A percentile compares a stretch with the other conserved stretches of the same genome.
phyloP scores from a whole-genome alignment of 2,113 vertebrate genomes.

The Lipophrys pholis region DNA sequence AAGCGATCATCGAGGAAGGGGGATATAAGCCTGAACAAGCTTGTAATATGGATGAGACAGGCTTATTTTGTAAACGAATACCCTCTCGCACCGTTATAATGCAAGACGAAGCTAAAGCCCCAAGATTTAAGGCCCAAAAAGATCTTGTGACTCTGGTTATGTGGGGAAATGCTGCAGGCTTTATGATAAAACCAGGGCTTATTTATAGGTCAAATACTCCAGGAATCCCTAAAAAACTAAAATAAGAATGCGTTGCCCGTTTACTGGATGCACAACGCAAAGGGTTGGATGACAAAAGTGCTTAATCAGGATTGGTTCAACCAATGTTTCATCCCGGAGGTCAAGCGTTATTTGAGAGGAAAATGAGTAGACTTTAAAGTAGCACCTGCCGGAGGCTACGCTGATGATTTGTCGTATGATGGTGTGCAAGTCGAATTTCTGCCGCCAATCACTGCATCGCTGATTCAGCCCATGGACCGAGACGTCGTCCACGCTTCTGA shows the following conservation, averaged over 20 bases:
- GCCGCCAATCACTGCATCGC: background rate
- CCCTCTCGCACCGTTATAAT: background rate
- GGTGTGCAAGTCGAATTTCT: constrained; percentile 10
- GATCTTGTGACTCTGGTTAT: background rate
- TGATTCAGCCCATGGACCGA: constrained; percentile 24
- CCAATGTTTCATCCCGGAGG: constrained; percentile 2
- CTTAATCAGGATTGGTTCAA: constrained; percentile 5
- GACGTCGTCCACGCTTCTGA: constrained; percentile 6
- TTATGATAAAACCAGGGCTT: constrained; percentile 19
- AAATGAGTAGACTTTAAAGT: constrained; percentile 2
- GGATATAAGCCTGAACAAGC: constrained; percentile 3
- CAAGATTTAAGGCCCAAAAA: background rate
- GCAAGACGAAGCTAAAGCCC: background rate
- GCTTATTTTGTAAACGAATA: constrained; percentile 8
- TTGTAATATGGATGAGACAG: constrained; percentile 11
- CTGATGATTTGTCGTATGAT: constrained; percentile 12
- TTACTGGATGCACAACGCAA: constrained; percentile 23
- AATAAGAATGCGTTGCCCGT: background rate
- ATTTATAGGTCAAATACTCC: constrained; percentile 15
- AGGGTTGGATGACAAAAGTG: constrained; percentile 13
- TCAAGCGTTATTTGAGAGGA: constrained; percentile 2
- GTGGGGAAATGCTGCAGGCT: constrained; percentile 16
- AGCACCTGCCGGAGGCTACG: constrained; percentile 5
- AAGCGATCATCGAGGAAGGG: constrained; percentile 9
- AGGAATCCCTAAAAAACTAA: constrained; percentile 15